phyloP scores from a whole-genome alignment of 2,888 invertebrate species.

The Polydrusus cervinus region DNA sequence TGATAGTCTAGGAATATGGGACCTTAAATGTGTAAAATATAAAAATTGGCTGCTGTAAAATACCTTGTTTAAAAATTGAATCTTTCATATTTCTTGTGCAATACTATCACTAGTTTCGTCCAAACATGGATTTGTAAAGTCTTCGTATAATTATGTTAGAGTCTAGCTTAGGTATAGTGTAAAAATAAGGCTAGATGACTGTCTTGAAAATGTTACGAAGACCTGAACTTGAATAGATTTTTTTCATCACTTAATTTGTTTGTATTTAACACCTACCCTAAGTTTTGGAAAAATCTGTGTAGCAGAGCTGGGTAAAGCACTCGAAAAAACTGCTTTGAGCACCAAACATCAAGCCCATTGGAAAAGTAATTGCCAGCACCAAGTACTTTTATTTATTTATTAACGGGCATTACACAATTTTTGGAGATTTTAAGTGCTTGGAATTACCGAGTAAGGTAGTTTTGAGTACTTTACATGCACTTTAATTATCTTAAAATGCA shows the following conservation, averaged over 20 bases:
- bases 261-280: not conserved
- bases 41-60: constrained; percentile 19
- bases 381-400: no score
- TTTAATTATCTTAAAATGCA: no score
- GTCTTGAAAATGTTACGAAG: constrained; percentile 29
- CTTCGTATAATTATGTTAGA: constrained; percentile 23
- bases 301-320: no score
- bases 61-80: not conserved
- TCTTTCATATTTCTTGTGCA: constrained; percentile 26
- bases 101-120: constrained; percentile 32
- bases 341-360: no score
- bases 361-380: no score
- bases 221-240: constrained; percentile 43
- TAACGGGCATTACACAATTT: no score
- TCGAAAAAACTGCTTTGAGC: no score
- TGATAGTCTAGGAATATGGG: no score
- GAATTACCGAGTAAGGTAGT: no score
- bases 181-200: constrained; percentile 22
- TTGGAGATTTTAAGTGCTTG: no score
- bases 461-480: no score
- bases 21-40: not conserved
- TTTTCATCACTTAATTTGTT: constrained; percentile 33
- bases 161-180: constrained; percentile 26
- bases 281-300: no score
- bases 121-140: constrained; percentile 16